Evolutionary conservation across 2,888 invertebrate species (phyloP), one percentile per base, ranked within the genome.

Genomic region (Margaritifera margaritifera): DNA sequence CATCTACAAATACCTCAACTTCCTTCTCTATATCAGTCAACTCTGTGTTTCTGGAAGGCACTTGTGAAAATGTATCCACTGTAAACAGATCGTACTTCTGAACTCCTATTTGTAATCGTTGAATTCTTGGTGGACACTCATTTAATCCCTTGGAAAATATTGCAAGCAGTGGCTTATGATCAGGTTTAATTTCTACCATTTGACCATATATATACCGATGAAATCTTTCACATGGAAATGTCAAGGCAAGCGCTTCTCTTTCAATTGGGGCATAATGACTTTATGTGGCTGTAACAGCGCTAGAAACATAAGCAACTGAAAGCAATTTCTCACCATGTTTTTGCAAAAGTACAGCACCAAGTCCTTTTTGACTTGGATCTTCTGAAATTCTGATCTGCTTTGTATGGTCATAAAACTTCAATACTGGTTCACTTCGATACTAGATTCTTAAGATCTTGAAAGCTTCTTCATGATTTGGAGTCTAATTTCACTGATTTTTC

Each of bases 161-260:
- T 31, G 4, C 31, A 31, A 31, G 6, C 31, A 31, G 4, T 31
- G 4, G 31, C 31, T 31, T 31, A 6, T 31, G 31, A 31, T 31
- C 6, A 31, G 4, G 4, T n/a, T 31, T 4, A 31, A 6, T 31
- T 2, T 31, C 31, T 6, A 4, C 31, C 6, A 6, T 2, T 31
- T 4, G 31, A 31, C 31, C 6, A 31, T 31, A 31, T 31, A n/a
- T n/a, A n/a, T n/a, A n/a, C n/a, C 6, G 31, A 31, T 31, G 59
- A 25, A 65, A 65, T 19, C 58, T 31, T 57, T 65, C 58, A 55
- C 65, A 58, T 19, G 65, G 58, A 24, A 57, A 65, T n/a, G 58
- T 65, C 19, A 65, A 24, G 20, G 50, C 65, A 8, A 42, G 22
- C 4, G 58, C 53, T 58, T 65, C 65, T 19, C 58, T 52, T 57